phyloP scores from a whole-genome alignment of 2,113 vertebrate species.

The Kryptolebias marmoratus region DNA sequence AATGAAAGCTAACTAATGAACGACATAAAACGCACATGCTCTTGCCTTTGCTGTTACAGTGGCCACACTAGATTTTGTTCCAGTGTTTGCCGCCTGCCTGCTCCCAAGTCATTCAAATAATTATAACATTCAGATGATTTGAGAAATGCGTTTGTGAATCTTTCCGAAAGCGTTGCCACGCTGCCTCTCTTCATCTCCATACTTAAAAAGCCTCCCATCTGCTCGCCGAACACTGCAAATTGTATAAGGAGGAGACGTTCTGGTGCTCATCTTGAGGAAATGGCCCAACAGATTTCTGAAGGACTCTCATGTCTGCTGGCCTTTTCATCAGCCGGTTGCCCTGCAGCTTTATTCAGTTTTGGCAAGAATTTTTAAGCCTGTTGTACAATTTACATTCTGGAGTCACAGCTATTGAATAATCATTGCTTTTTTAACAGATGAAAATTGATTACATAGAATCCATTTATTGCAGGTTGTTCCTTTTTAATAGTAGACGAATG shows the following conservation, averaged over 20 bases:
- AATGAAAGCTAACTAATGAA: conserved; percentile 15
- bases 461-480: background rate
- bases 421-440: background rate
- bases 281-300: conserved; percentile 46
- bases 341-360: conserved; percentile 4
- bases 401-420: conserved; percentile 16
- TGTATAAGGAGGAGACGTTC: conserved; percentile 40
- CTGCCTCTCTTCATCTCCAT: conserved; percentile 52
- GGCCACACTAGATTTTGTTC: conserved; percentile 28
- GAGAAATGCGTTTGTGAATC: conserved; percentile 42
- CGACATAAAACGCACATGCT: background rate
- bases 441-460: too few species aligned
- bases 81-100: conserved; percentile 34
- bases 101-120: conserved; percentile 54
- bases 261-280: conserved; percentile 38
- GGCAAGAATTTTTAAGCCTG: conserved; percentile 3
- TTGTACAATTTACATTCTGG: background rate
- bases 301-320: conserved; percentile 23
- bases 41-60: conserved; percentile 29
- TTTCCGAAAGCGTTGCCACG: conserved; percentile 51
- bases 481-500: background rate
- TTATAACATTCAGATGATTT: conserved; percentile 55
- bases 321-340: conserved; percentile 37
- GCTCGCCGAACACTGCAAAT: conserved; percentile 53
- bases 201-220: conserved; percentile 63